A percentile compares a stretch with the other conserved stretches of the same genome.
These are phyloP conservation scores for Helicorthomorpha holstii DNA, from an alignment of 1,140 invertebrate genomes.

Conservation along the genomic window DNA sequence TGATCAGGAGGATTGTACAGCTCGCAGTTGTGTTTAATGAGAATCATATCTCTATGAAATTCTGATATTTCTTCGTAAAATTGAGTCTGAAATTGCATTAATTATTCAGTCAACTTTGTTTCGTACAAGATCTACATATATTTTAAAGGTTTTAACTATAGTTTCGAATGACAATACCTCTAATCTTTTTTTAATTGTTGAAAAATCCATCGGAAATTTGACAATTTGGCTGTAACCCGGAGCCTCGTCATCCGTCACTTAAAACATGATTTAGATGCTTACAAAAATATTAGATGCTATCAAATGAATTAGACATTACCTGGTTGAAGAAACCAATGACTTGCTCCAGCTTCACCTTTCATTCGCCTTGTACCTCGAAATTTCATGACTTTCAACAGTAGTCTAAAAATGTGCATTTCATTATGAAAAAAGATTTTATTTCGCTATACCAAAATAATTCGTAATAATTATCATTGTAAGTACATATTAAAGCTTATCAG, in stretches of 20 bases:
- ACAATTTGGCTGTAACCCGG: conserved; percentile 25
- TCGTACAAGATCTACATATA: neutral
- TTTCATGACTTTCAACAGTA: conserved; percentile 21
- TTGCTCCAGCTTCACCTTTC: conserved; percentile 24
- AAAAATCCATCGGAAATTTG: conserved; percentile 25
- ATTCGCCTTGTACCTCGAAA: conserved; percentile 22
- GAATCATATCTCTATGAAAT: conserved; percentile 24
- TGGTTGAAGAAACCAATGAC: conserved; percentile 26
- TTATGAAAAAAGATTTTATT: too few relatives aligned
- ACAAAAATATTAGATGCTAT: neutral
- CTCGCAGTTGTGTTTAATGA: conserved; percentile 23
- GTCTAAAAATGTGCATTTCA: too few relatives aligned
- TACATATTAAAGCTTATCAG: too few relatives aligned
- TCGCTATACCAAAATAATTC: too few relatives aligned
- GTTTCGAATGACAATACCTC: conserved; percentile 15
- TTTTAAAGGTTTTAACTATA: too few relatives aligned
- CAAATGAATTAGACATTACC: conserved; percentile 17
- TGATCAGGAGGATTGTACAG: conserved; percentile 24
- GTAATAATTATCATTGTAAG: too few relatives aligned
- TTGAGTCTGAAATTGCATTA: conserved; percentile 15
- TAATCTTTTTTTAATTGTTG: conserved; percentile 23
- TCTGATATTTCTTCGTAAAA: conserved; percentile 21
- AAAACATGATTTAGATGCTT: conserved; percentile 7
- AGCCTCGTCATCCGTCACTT: conserved; percentile 24
- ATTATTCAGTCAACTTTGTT: neutral